Conservation (phyloP, 2,888 invertebrate genomes). For the Thalpophila matura region DNA sequence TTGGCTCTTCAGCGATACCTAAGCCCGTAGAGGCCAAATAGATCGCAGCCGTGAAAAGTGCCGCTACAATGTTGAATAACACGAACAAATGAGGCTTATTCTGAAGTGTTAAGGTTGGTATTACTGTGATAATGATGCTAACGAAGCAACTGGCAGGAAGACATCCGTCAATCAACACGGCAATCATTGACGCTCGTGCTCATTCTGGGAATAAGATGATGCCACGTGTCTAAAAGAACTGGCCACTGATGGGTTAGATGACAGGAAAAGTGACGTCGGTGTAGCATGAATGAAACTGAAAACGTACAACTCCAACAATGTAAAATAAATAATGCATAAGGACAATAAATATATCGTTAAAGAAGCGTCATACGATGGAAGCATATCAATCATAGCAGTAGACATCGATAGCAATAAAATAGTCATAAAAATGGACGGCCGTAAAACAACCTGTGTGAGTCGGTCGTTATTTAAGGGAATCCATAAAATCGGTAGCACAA, state of each 20-base stretch:
- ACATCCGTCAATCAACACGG: constrained; percentile 82
- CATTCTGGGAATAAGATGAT: constrained; percentile 78
- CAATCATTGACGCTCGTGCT: constrained; percentile 76
- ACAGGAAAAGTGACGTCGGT: constrained; percentile 65
- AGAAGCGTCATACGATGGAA: constrained; percentile 52
- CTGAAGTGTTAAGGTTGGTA: constrained; percentile 65
- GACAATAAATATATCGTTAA: constrained; percentile 60
- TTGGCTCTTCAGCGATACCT: constrained; percentile 76
- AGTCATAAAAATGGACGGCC: constrained; percentile 73
- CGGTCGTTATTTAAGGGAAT: constrained; percentile 80
- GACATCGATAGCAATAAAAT: constrained; percentile 73
- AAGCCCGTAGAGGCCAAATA: constrained; percentile 76
- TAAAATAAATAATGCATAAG: constrained; percentile 56
- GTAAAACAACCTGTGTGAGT: constrained; percentile 81
- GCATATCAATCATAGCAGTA: constrained; percentile 74
- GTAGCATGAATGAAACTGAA: constrained; percentile 63
- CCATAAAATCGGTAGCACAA: constrained; percentile 82
- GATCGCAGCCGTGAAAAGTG: constrained; percentile 73
- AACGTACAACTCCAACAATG: constrained; percentile 20
- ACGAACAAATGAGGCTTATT: constrained; percentile 61
- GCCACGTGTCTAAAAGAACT: constrained; percentile 69
- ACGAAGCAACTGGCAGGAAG: constrained; percentile 79
- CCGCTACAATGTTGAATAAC: constrained; percentile 59
- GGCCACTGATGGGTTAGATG: constrained; percentile 64
- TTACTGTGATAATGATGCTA: constrained; percentile 61